Evolutionary conservation across 2,888 invertebrate genomes (phyloP), one percentile per base, ranked within the genome.

Genomic region (Notodonta dromedarius): DNA sequence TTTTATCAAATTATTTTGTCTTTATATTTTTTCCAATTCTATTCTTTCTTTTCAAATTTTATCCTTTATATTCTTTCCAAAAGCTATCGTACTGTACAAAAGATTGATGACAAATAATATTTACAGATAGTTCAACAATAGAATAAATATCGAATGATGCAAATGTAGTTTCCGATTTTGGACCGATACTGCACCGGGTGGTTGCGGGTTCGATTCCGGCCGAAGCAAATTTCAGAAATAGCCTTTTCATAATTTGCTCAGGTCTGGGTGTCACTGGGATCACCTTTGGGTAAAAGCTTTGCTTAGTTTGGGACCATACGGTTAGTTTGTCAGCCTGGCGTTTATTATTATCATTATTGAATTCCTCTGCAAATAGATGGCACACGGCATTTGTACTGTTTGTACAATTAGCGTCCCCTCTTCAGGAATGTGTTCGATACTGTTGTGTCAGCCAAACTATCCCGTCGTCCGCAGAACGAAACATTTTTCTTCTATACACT

Each of bases 351-450:
- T 24, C 2, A 24, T 24, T 24, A 24, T 24, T 24, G 61, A 54
- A 64, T 52, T 60, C 57, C 32, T 67, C 62, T 61, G 64, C 61
- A 74, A 78, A 77, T 74, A 77, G 66, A 66, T 63, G 64, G 61
- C 63, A 65, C 62, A 63, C 63, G 55, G 57, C 24, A 66, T 72
- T 64, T 62, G 58, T 62, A 59, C 69, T 83, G 79, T 85, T 86
- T 82, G 77, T 71, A 73, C 83, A 85, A 85, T 86, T 84, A 84
- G 73, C 70, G 74, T 70, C 76, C 78, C 80, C 76, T 68, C 67
- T 67, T 54, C 64, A 70, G 65, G 61, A 57, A 73, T 75, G 42
- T 65, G 62, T 70, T 74, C 64, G 69, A 73, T 80, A 74, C 78
- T 76, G 77, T 71, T 73, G 68, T 74, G 71, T 81, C 79, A 79